Conservation (phyloP, 2,113 vertebrate species). For the Hippocampus abdominalis region DNA sequence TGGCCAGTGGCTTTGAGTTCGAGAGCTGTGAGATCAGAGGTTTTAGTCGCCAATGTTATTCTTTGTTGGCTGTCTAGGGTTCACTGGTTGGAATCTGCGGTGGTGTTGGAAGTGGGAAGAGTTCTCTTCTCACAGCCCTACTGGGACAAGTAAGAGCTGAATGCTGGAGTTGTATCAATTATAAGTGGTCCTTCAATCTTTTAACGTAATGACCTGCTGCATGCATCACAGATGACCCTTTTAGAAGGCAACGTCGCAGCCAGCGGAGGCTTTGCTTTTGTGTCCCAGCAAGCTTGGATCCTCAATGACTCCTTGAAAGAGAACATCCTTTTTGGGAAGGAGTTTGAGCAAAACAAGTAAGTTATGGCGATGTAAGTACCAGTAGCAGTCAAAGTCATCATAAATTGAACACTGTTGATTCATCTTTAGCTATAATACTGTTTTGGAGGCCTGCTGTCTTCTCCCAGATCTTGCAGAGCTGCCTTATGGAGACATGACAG, state of each 20-base stretch:
- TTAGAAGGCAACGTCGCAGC: constrained; percentile 72
- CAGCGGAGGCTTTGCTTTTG: constrained; percentile 71
- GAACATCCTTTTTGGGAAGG: constrained; percentile 78
- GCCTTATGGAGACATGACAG: constrained; percentile 78
- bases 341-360: constrained; percentile 70
- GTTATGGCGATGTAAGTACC: no score
- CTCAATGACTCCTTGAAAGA: constrained; percentile 76
- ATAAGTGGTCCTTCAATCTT: constrained; percentile 2
- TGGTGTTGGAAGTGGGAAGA: constrained; percentile 78
- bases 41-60: neutral
- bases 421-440: constrained; percentile 63
- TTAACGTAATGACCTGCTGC: neutral
- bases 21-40: neutral
- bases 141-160: constrained; percentile 74
- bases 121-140: constrained; percentile 78
- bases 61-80: constrained; percentile 57
- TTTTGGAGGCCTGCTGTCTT: constrained; percentile 77
- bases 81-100: constrained; percentile 79
- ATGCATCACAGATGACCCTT: constrained; percentile 71
- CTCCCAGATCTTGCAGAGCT: constrained; percentile 71
- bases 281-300: constrained; percentile 80
- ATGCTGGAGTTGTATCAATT: neutral
- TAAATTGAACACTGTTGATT: constrained; percentile 5
- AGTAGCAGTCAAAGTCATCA: neutral
- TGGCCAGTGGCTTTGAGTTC: neutral